Evolutionary conservation across 2,113 vertebrate species (phyloP), one percentile per base, ranked within the genome.

Genomic region (Arizona elegans): DNA sequence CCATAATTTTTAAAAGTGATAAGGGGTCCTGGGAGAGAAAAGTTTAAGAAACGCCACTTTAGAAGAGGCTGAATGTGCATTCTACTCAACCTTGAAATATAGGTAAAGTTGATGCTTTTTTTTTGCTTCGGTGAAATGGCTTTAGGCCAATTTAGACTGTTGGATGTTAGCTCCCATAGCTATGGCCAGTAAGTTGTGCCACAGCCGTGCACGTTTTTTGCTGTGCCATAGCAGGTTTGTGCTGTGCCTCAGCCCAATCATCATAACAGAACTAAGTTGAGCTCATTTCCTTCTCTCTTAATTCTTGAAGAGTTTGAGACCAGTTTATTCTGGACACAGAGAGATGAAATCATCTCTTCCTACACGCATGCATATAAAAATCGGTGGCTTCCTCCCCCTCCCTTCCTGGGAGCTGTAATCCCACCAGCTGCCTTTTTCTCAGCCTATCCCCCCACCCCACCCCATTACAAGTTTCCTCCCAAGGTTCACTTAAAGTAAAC

Each of bases 401-500:
- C 43, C 43, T 47, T 50, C 55, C 92, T 3, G 17, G 58, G 89
- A 91, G 10, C 56, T 5, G 56, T 47, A 70, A 70, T 87, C 33
- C 50, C 56, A 65, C 38, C 89, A 90, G 88, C 88, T 90, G 88
- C 47, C 52, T 65, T 88, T 70, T 87, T 58, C 89, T 56, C 50
- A 91, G 33, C 50, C 59, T 50, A 21, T 81, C 21, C 1, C 62
- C 26, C 10, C 62, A 0, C 9, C 3, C 92, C 56, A 12, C 0
- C 38, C 56, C 38, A 81, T 91, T 91, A 90, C 38, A 86, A 65
- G 70, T 81, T 93, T 93, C 92, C 86, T 91, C 86, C 90, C 70
- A 91, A 91, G 21, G 52, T 91, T 86, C 90, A 23, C 33, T 62
- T 93, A 91, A 91, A 91, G 62, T 93, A 91, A 93, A 93, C 92